These are phyloP conservation scores for Wiebesia pumilae DNA, from an alignment of 1,140 invertebrate genomes.

Conservation along the genomic window DNA sequence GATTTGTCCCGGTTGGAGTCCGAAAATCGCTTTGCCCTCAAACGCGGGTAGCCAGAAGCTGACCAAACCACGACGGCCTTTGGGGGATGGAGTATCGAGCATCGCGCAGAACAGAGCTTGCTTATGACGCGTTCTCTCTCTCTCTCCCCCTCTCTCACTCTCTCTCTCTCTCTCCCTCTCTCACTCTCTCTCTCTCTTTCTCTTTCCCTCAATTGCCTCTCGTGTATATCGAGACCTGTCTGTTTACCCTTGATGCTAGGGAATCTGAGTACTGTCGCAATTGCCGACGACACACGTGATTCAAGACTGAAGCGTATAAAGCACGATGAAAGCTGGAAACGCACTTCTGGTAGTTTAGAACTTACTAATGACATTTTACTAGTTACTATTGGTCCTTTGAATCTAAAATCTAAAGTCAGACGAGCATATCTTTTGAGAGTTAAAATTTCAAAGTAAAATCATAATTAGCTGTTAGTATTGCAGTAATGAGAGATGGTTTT, in stretches of 20 bases:
- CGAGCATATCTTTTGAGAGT: neutral
- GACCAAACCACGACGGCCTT: neutral
- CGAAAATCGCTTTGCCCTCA: conserved; percentile 36
- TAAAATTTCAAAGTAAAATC: neutral
- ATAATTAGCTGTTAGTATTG: neutral
- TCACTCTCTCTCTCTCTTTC: neutral
- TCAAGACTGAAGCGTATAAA: neutral
- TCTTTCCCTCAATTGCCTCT: neutral
- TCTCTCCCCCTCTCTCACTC: neutral
- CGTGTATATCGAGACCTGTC: neutral
- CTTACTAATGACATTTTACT: neutral
- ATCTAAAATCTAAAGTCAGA: neutral
- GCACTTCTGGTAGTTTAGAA: neutral
- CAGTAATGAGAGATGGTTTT: neutral
- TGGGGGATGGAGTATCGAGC: neutral
- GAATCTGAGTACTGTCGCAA: neutral
- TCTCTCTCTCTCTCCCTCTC: conserved; percentile 11
- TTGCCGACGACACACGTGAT: neutral
- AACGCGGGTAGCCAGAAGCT: conserved; percentile 4
- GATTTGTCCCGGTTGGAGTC: conserved; percentile 32
- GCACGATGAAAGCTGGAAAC: neutral
- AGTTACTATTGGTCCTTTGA: neutral
- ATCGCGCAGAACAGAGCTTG: neutral
- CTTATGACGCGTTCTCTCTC: neutral
- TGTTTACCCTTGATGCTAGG: neutral